A percentile compares a stretch with the other conserved stretches of the same genome.
Conservation (phyloP, 37 sponge, comb jelly and placozoan species). For the Spongilla lacustris region DNA sequence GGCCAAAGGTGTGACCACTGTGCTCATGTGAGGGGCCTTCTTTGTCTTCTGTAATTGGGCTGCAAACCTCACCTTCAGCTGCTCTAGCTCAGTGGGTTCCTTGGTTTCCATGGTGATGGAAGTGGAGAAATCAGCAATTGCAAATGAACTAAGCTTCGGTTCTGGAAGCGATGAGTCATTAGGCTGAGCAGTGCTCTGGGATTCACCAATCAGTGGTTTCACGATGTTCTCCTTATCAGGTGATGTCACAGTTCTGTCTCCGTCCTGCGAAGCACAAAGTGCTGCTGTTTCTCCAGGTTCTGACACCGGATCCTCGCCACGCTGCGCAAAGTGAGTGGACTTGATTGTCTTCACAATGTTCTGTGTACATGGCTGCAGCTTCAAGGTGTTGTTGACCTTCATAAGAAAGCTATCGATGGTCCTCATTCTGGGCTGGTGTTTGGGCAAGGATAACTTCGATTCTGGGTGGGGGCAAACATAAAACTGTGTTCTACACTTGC, state of each 20-base stretch:
- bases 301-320: background rate
- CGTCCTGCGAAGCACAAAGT: background rate
- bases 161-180: background rate
- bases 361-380: background rate
- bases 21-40: background rate
- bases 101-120: background rate
- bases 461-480: conserved; percentile 22
- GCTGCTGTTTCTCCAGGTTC: background rate
- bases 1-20: background rate
- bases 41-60: background rate
- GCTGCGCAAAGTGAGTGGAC: background rate
- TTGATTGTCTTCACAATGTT: background rate
- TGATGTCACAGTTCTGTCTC: background rate
- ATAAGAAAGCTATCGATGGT: conserved; percentile 65
- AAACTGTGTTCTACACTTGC: too few species aligned
- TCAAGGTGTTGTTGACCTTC: conserved; percentile 26
- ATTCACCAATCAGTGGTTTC: background rate
- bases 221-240: background rate
- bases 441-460: conserved; percentile 59
- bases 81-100: conserved; percentile 20
- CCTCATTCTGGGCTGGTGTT: conserved; percentile 67
- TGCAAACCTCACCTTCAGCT: conserved; percentile 13
- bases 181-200: background rate
- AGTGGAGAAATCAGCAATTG: background rate
- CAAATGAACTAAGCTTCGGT: background rate